These are phyloP conservation scores for Pelmatolapia mariae DNA, from an alignment of 2,113 vertebrate genomes.

Conservation along the genomic window DNA sequence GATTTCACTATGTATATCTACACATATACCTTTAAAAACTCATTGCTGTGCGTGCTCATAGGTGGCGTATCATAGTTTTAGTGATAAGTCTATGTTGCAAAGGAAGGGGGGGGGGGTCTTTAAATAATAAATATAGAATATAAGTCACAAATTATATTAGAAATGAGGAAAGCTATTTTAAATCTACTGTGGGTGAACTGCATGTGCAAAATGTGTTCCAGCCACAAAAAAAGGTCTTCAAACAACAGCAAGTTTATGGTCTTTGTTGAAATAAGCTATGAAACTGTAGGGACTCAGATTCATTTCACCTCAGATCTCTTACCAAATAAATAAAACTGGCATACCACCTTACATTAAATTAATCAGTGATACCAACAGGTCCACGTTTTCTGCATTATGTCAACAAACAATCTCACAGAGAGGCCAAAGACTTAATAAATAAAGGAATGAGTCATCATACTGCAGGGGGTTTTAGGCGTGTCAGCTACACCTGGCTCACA, in stretches of 20 bases:
- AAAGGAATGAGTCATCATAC: neutral
- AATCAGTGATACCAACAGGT: slow-evolving; percentile 1
- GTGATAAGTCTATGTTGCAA: neutral
- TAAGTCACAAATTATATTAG: slow-evolving; percentile 41
- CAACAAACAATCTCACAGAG: slow-evolving; percentile 48
- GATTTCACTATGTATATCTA: slow-evolving; percentile 3
- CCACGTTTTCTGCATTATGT: slow-evolving; percentile 7
- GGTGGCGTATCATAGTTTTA: neutral
- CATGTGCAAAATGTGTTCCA: slow-evolving; percentile 61
- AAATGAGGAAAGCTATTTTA: neutral
- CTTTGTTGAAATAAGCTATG: neutral
- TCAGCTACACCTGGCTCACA: slow-evolving; percentile 81
- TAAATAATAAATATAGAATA: slow-evolving; percentile 43
- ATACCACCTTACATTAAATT: slow-evolving; percentile 58
- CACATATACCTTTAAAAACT: neutral
- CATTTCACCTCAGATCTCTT: neutral
- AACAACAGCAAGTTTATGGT: neutral
- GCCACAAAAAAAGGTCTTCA: slow-evolving; percentile 45
- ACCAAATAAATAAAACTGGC: slow-evolving; percentile 65
- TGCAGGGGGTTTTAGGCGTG: neutral
- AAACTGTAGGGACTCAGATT: neutral
- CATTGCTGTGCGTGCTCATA: slow-evolving; percentile 2
- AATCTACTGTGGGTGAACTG: slow-evolving; percentile 15
- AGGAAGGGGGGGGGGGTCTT: neutral
- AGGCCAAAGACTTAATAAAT: slow-evolving; percentile 65